Evolutionary conservation across 2,113 vertebrate species (phyloP), one percentile per base, ranked within the genome.

Genomic region (Odontesthes bonariensis): DNA sequence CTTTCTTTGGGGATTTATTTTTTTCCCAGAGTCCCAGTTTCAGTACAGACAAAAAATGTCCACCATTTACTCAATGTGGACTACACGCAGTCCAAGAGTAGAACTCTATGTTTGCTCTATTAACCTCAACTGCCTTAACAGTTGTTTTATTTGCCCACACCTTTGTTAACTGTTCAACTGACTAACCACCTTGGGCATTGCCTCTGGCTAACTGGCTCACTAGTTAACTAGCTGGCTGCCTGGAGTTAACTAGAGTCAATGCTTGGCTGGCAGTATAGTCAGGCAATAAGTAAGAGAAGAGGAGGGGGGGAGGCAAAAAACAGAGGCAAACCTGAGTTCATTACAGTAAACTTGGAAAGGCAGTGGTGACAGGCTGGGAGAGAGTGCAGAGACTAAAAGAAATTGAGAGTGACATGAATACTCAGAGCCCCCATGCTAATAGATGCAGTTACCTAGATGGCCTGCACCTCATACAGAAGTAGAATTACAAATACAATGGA

Each of bases 321-420:
- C 52, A 61, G 84, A 87, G 70, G 81, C 77, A 51, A 86, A 86
- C 67, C 76, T 81, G 75, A 83, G 87, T 88, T 93, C 79, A 90
- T 91, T 90, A 89, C 80, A 82, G 86, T 77, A 77, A 86, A 88
- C 78, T 58, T 81, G 82, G 63, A 72, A 79, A 78, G 83, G 82
- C 77, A 82, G 76, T 16, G 53, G 84, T 89, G 90, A 92, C 84
- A 88, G 89, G 81, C 71, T 65, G 77, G 81, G 87, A 79, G 86
- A 80, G 81, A 69, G 77, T 31, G 71, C 62, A 78, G 71, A 78
- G 72, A 72, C 16, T 17, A 68, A 80, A 75, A 83, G 83, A 78
- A 85, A 89, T 82, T 77, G 71, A 86, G 84, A 89, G 84, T 86
- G 84, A 88, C 85, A 73, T 66, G 73, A 78, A 90, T 69, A 85